Base-by-base conservation (phyloP, 1,140 invertebrate species). In the Ostrea edulis region DNA sequence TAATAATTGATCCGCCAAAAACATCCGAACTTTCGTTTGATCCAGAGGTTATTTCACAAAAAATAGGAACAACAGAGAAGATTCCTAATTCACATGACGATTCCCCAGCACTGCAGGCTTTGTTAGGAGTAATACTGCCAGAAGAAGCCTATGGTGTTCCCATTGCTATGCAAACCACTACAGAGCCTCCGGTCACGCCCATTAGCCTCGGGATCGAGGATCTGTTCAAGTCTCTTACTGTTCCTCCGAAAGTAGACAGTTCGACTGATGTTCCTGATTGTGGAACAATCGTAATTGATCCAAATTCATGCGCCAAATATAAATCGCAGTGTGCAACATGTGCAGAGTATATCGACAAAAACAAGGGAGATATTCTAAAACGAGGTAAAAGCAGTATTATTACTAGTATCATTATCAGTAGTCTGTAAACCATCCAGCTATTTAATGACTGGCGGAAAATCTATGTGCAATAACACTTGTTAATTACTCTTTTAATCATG, bases 321-420 rank as follows among this genome's bases (percentile, higher is more conserved):
- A 83, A 54, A 17, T 53, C 44, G 1, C 82, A 54, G 22, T 83
- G 82, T 83, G 44, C 82, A n/a, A 54, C 52, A 8, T 83, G 82
- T 83, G 82, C 82, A 8, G 11, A 83, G 35, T 83, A 83, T 17
- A 83, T 83, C 44, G 82, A 83, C 52, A 29, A 54, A 54, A 83
- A 83, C 9, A 83, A 83, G 20, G 82, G 82, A n/a, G 82, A 83
- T n/a, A 83, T 83, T 53, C 44, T 83, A 11, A 51, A 83, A 53
- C 51, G 44, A 83, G 82, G 82, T 83, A 54, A 44, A 44, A 44
- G 5, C 35, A 2, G 1, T 44, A 44, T 2, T 5, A 44, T 1
- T 44, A 44, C 35, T 44, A 44, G 2, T 44, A 44, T 44, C 5
- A 44, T 44, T 1, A 44, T 44, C 35, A 44, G 5, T 44, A 5